Base-by-base conservation (phyloP, 2,113 vertebrate genomes). In the Steatornis caripensis region DNA sequence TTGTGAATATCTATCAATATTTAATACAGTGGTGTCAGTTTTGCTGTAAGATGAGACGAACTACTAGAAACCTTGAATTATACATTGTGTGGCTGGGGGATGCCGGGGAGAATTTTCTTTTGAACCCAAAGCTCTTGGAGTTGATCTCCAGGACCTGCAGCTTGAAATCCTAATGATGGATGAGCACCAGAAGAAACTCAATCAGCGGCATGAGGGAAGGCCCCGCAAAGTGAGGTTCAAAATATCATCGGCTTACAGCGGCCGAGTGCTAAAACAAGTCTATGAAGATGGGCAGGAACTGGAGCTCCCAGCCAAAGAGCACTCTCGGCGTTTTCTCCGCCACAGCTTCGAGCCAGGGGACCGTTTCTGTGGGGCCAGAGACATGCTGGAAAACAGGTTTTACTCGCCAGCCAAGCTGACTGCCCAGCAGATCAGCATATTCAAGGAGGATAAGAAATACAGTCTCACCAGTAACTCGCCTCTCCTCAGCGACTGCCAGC, bases 201-300 rank as follows among this genome's bases (percentile, higher is more conserved):
- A 66, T 62, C 98, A 97, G 78, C 92, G 94, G 72, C 98, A 98
- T 1, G 99, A 99, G 64, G 93, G 87, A 29, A 99, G 98, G 91
- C 98, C 99, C 78, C 98, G 99, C 90, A 99, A 99, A 97, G 99
- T 99, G 60, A 97, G 99, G 84, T 99, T 99, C 97, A 99, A 99
- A 93, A 98, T 99, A 77, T 99, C 99, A 0, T 99, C 99, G 1
- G 98, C 99, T 11, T 99, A 99, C 98, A 99, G 99, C 2, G 99
- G 99, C 0, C 98, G 99, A 2, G 99, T 99, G 71, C 75, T 99
- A 45, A 99, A 99, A 92, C 99, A 99, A 17, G 99, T 99, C 61
- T 99, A 98, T 2, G 99, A 99, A 84, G 99, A 99, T 0, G 99
- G 99, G 37, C 99, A 99, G 97, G 99, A 99, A 89, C 97, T 99